Evolutionary conservation across 2,888 invertebrate genomes (phyloP), one percentile per base, ranked within the genome.

Genomic region (Marronus borbonicus): DNA sequence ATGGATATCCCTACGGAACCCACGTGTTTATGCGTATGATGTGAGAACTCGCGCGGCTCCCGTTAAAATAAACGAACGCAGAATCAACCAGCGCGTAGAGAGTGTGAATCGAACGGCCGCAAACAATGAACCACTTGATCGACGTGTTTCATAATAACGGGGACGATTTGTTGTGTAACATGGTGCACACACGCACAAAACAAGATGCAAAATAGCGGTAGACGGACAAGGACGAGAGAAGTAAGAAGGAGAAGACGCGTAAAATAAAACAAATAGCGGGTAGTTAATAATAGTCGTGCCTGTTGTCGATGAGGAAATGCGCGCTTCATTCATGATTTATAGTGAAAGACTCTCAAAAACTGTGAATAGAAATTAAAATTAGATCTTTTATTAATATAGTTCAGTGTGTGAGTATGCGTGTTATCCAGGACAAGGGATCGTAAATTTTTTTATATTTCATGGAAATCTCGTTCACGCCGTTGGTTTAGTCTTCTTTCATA

Each of bases 1-100:
- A 88, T 88, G 87, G 87, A 87, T 84, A 88, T 87, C 86, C 86
- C 86, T 85, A 84, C 84, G 83, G 81, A 82, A 81, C 79, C 79
- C 79, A 79, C 79, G 79, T 79, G 79, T 58, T 69, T 70, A 70
- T 68, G 68, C 31, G 70, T 70, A 70, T 55, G 72, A 74, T 74
- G 60, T 14, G 72, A 74, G 60, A 74, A 60, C 60, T 60, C 44
- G 60, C 60, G 62, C 72, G 60, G 55, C 60, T 74, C 20, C 58
- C 62, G 60, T 49, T 74, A 39, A 60, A 60, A 74, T 74, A 60
- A 74, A 74, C 44, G 72, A 74, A 74, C 44, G 55, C 55, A 74
- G 60, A 60, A 74, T 49, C 72, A 60, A 55, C 36, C 36, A 28
- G 39, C 49, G 60, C 55, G 39, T 52, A 31, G 36, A 70, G 60